Base-by-base conservation (phyloP, 2,888 invertebrate species). In the Polydrusus cervinus region DNA sequence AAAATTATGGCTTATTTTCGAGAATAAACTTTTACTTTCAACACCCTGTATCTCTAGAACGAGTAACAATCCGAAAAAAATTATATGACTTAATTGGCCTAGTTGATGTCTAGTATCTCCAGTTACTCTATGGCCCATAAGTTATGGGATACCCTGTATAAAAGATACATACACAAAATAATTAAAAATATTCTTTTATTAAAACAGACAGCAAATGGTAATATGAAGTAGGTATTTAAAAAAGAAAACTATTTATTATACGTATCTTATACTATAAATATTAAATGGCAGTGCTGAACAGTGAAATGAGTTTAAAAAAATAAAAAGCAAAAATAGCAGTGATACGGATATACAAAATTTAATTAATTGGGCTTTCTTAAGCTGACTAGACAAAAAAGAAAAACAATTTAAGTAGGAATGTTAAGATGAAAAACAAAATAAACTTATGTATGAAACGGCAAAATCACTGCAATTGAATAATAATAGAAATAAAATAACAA, bases 221-320 rank as follows among this genome's bases (percentile, higher is more conserved):
- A 53, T 51, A 74, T 65, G 53, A 61, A 73, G 64, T 69, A 70
- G 60, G 51, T 69, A 70, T 61, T 55, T 69, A 79, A 76, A 74
- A 71, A 75, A 77, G 76, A 74, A 61, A 53, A 53, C 14, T 9
- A 7, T 64, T 64, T 57, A 71, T 71, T 76, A 71, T 74, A 64
- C 40, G 16, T 71, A 25, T 51, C 61, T 55, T 64, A 71, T 64
- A 51, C 60, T 74, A 73, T 84, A 84, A 85, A 85, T 84, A 84
- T 85, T 85, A 85, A 80, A 83, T 86, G 86, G 86, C 86, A 86
- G 86, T 86, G 86, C 84, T 85, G 78, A 80, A 80, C 76, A 74
- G 79, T 67, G 71, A 72, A 68, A 79, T 66, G 53, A 78, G 77
- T 77, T 78, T 76, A 76, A 77, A 79, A 77, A 13, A 53, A 60